These are phyloP conservation scores for Norana najaformis DNA, from an alignment of 2,888 invertebrate genomes.

Conservation along the genomic window DNA sequence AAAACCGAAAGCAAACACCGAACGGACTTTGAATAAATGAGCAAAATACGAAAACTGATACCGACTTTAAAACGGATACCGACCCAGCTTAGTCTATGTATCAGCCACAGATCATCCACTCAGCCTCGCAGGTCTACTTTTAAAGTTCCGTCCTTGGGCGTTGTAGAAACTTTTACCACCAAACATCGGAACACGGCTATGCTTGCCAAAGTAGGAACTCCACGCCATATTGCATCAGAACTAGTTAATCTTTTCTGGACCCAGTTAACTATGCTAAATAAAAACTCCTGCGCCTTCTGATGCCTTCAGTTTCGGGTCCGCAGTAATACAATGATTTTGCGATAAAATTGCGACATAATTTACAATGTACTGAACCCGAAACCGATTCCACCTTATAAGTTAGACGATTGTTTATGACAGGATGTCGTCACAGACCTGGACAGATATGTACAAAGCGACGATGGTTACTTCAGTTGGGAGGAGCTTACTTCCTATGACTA, in stretches of 20 bases:
- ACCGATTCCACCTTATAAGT: neutral
- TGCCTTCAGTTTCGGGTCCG: neutral
- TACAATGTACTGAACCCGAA: neutral
- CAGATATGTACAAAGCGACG: slow-evolving; percentile 35
- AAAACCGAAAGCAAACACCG: no score
- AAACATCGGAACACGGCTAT: no score
- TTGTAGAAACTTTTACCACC: no score
- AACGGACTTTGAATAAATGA: no score
- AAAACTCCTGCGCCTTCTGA: neutral
- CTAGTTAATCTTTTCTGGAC: neutral
- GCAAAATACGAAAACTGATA: no score
- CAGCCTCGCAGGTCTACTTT: no score
- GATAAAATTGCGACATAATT: neutral
- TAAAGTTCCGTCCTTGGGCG: no score
- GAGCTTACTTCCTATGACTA: slow-evolving; percentile 33
- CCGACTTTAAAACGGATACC: no score
- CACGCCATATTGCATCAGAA: neutral
- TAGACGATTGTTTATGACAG: slow-evolving; percentile 23
- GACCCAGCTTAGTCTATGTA: no score
- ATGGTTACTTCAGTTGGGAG: slow-evolving; percentile 32
- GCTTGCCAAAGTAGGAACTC: no score
- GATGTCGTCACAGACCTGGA: slow-evolving; percentile 35
- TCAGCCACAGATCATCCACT: no score
- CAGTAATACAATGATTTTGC: neutral
- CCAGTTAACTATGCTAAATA: neutral